Evolutionary conservation across 1,140 invertebrate genomes (phyloP), one percentile per base, ranked within the genome.

Genomic region (Drosophila chauvacae): DNA sequence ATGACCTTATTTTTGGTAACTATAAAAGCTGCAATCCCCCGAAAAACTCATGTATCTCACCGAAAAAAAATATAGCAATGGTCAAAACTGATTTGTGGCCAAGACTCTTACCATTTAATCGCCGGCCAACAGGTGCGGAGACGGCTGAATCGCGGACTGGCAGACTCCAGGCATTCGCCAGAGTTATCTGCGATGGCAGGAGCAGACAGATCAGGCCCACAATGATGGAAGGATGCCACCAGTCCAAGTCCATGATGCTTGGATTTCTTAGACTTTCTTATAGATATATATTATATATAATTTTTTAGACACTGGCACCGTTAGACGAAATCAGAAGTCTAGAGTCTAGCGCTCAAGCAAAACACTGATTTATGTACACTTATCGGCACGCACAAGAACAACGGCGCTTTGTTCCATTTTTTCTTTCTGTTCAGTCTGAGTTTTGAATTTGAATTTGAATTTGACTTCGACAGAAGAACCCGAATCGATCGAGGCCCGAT

Each of bases 351-450:
- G 48, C 30, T 56, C 53, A 26, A 35, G 20, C 41, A 60, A 59
- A 51, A 56, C 61, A 57, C 47, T 66, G 59, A 81, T 81, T 78
- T 81, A 81, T 77, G 60, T 51, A 85, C 81, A 90, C 74, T 84
- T 81, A 72, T 81, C 63, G 75, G 66, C 86, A 80, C 81, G 78
- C 81, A 79, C 69, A 73, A 69, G 39, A 77, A 72, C 81, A 90
- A 90, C 85, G 86, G 85, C 58, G 62, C 60, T 81, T 80, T 81
- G 85, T 90, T 79, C 85, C 85, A 90, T 87, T 82, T 86, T 86
- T 37, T 35, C 47, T 16, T 28, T 62, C 41, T 71, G 9, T 48
- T 33, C 47, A 33, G 20, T 37, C 37, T 9, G 6, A 35, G 50
- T 53, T 53, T 53, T 20, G 13, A 53, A 6, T 50, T 56, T 30